Evolutionary conservation across 1,140 invertebrate genomes (phyloP), one percentile per base, ranked within the genome.

Genomic region (Homarus americanus): DNA sequence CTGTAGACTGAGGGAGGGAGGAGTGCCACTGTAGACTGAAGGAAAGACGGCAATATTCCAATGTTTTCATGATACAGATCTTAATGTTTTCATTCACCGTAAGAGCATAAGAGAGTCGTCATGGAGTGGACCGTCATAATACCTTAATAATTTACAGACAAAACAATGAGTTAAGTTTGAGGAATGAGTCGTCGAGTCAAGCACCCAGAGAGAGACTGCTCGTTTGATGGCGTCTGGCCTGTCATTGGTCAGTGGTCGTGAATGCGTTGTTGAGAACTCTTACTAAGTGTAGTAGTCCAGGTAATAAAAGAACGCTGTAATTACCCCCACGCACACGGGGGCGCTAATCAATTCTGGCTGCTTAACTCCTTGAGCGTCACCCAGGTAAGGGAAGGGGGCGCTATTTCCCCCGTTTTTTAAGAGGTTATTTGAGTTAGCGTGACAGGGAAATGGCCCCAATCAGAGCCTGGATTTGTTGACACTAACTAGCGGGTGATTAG

Each of bases 381-480:
- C n/a, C n/a, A 32, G n/a, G 63, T 69, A 69, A 32, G n/a, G n/a
- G n/a, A n/a, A 69, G n/a, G n/a, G 63, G n/a, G 63, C 5, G 63
- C 28, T 24, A 69, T 69, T 76, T 44, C 20, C 73, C 7, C 36
- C 24, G 36, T 40, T 76, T 76, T 76, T 76, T 76, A 76, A 76
- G 40, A 66, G 53, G 34, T 58, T 83, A 34, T 38, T 82, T 53
- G 53, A 38, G 53, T 38, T 83, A 66, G 78, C 78, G 78, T 80
- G 78, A 80, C 78, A 53, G 78, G 78, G 32, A 80, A 80, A 80
- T 80, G 78, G 78, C 78, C 41, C n/a, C 78, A 80, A 80, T 80
- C 78, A 80, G 28, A 41, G 49, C 78, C 41, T 80, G 78, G 40
- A 44, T 80, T 32, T 80, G 78, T 80, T 80, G 78, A 80, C 78